Evolutionary conservation across 2,113 vertebrate genomes (phyloP), one percentile per base, ranked within the genome.

Genomic region (Zosterops pallidus): DNA sequence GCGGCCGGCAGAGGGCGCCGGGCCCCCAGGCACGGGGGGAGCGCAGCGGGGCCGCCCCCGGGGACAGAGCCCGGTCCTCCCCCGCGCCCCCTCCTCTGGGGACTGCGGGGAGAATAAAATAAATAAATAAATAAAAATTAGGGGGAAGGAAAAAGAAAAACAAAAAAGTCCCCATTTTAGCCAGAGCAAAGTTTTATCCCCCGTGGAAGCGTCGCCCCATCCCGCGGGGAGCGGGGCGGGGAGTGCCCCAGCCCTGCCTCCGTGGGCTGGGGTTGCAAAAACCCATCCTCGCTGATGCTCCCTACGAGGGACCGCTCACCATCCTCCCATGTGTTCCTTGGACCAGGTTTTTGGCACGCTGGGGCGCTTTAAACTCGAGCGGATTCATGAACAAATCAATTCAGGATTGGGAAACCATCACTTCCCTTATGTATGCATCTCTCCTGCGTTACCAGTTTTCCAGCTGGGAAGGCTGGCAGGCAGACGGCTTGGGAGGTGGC

Each of bases 401-500:
- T 72, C 7, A 20, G 96, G 86, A 87, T 46, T 83, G 96, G 91
- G 94, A 94, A 97, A 72, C 93, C 92, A 63, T 96, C 56, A 19
- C 91, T 93, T 96, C 85, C 91, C 79, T 77, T 94, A 44, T 83
- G 85, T 49, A 62, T 80, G 31, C 93, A 13, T 84, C 68, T 92
- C 94, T 83, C 64, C 53, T 14, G 88, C 8, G 0, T 89, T 91
- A 97, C 92, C 89, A 49, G 83, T 94, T 86, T 95, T 93, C 95
- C 97, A 97, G 96, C 96, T 97, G 96, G 96, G 90, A 96, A 95
- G 97, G 92, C 86, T 97, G 96, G 90, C 94, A 97, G 93, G 81
- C 82, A 44, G 78, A 62, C 93, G 70, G 84, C 85, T 93, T 72
- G 53, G 50, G 90, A 80, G 78, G 74, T 28, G 19, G 65, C 81